Conservation (phyloP, 2,113 vertebrate genomes). For the Regulus satrapa region DNA sequence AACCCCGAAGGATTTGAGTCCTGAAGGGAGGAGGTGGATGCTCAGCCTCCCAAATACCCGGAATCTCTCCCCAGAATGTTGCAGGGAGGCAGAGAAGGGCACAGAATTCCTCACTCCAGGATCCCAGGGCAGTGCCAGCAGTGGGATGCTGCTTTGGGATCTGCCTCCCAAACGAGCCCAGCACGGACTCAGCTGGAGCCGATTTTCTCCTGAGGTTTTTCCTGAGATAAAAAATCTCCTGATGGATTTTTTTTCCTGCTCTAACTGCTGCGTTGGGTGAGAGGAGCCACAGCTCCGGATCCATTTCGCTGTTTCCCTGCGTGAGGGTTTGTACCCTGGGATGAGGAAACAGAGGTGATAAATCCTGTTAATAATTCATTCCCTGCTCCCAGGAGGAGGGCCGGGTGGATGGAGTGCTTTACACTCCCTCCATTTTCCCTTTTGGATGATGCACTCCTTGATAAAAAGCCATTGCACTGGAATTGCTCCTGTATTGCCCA, state of each 20-base stretch:
- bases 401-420: background rate
- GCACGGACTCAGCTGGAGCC: accelerated
- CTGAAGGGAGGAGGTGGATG: background rate
- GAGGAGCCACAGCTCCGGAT: background rate
- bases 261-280: background rate
- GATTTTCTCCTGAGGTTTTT: background rate
- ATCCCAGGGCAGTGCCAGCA: background rate
- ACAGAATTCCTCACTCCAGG: background rate
- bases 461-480: background rate
- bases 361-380: background rate
- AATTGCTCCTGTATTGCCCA: accelerated
- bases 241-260: background rate
- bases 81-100: background rate
- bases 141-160: accelerated
- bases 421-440: background rate
- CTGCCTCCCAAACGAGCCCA: accelerated
- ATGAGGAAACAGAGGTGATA: background rate
- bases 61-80: accelerated
- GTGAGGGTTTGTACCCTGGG: background rate
- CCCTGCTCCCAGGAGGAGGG: background rate
- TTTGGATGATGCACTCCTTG: background rate
- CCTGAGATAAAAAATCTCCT: background rate
- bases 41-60: background rate
- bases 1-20: background rate
- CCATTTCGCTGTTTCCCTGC: accelerated